These are phyloP conservation scores for Oscheius myriophilus DNA, from an alignment of 2,888 invertebrate genomes.

Conservation along the genomic window DNA sequence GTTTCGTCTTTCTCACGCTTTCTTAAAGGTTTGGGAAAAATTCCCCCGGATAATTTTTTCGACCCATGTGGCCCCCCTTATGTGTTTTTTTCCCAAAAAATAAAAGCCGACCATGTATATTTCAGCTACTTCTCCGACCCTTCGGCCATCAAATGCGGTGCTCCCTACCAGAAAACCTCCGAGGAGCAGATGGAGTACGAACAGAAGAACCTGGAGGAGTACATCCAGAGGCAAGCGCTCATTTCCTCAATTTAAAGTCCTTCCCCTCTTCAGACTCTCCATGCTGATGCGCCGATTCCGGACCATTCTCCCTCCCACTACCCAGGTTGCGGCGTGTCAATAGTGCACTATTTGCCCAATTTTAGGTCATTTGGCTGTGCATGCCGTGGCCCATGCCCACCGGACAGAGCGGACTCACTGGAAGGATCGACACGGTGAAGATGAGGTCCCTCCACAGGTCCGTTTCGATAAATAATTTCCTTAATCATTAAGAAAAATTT, in stretches of 20 bases:
- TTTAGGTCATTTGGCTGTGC: constrained; percentile 31
- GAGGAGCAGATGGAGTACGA: constrained; percentile 13
- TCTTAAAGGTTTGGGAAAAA: no score
- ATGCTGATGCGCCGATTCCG: constrained; percentile 40
- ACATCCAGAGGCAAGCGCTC: constrained; percentile 18
- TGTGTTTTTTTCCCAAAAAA: no score
- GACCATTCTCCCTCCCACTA: constrained; percentile 31
- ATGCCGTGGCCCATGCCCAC: constrained; percentile 26
- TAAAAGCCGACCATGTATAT: no score
- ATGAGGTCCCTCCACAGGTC: no score
- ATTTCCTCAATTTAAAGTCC: background rate
- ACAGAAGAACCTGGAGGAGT: constrained; percentile 19
- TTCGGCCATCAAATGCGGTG: constrained; percentile 11
- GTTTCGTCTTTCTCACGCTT: constrained; percentile 5
- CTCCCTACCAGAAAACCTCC: constrained; percentile 8
- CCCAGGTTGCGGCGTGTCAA: no score
- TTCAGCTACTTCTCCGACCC: constrained; percentile 20
- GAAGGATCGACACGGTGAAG: background rate
- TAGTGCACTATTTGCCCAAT: no score
- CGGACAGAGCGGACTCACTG: background rate
- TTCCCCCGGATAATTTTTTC: no score
- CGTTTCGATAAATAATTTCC: no score
- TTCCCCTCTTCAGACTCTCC: constrained; percentile 23
- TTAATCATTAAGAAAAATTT: no score
- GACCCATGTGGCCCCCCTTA: no score